Evolutionary conservation across 2,797 vertebrate genomes (phyloP).

Genomic region (Benthosema pterotum): DNA sequence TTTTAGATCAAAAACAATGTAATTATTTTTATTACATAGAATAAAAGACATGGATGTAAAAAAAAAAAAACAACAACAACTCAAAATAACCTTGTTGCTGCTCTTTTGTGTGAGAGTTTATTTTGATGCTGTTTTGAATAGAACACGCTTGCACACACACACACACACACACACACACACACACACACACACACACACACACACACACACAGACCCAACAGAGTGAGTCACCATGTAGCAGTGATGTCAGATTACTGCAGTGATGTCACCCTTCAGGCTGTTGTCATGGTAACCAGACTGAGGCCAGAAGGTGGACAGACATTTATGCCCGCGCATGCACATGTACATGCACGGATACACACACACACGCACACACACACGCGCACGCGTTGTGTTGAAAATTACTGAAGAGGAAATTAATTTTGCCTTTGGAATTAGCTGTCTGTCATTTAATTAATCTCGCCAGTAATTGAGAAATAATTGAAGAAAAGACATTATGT

Average conservation of each 20-base stretch:
- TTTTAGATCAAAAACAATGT: constrained; percentile 77
- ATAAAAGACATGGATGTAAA: constrained; percentile 80
- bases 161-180: background rate
- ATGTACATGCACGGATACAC: background rate
- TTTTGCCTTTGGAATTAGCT: constrained; percentile 11
- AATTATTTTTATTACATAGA: constrained; percentile 87
- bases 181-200: constrained; percentile 31
- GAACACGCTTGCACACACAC: constrained; percentile 1
- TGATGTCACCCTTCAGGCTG: constrained; percentile 73
- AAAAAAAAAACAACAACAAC: no score
- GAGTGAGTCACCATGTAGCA: constrained; percentile 74
- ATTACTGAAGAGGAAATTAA: constrained; percentile 38
- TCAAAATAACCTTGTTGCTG: constrained; percentile 2
- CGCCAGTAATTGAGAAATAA: constrained; percentile 27
- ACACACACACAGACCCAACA: constrained; percentile 22
- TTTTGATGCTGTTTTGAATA: constrained; percentile 1
- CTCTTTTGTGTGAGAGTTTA: constrained; percentile 18
- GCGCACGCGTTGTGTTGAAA: constrained; percentile 1
- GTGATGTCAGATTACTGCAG: constrained; percentile 73
- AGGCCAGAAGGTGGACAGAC: constrained; percentile 30
- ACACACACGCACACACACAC: background rate
- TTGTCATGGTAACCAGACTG: constrained; percentile 73
- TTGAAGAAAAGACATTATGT: constrained; percentile 28
- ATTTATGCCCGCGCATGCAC: background rate
- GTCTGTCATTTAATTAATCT: constrained; percentile 30